Percentiles rank a stretch among this genome's conserved stretches.
These are phyloP conservation scores for Cynopterus sphinx DNA, from an alignment of 2,797 vertebrate species.

Conservation along the genomic window DNA sequence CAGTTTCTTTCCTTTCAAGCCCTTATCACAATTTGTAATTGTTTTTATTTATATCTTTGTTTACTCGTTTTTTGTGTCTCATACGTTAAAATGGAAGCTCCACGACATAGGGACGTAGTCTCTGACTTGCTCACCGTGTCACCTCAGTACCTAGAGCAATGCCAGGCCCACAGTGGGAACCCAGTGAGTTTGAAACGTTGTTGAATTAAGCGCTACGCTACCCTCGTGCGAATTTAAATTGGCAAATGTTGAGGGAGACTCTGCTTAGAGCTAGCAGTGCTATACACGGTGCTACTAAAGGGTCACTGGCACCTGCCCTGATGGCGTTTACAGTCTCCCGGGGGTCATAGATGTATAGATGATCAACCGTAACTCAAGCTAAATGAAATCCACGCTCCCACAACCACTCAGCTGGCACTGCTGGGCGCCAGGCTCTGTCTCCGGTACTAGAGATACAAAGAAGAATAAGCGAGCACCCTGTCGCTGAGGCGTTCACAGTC, in stretches of 20 bases:
- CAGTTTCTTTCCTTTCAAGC: slow-evolving; percentile 12
- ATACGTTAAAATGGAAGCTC: neutral
- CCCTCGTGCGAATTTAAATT: neutral
- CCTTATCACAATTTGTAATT: slow-evolving; percentile 9
- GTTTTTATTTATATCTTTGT: slow-evolving; percentile 59
- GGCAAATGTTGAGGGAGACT: neutral
- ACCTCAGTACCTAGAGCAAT: neutral
- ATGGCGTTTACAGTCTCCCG: neutral
- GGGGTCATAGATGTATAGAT: neutral
- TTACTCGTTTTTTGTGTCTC: slow-evolving; percentile 26
- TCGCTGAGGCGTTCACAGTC: neutral
- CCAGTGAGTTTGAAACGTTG: neutral
- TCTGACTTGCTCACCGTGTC: neutral
- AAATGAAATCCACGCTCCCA: neutral
- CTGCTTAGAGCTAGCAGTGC: neutral
- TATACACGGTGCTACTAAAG: neutral
- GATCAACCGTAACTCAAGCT: neutral
- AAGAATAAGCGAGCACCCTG: neutral
- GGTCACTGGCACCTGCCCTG: neutral
- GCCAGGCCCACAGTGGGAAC: neutral
- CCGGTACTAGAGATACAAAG: neutral
- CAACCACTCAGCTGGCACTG: neutral
- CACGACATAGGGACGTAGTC: rapidly evolving
- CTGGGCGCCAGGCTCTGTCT: neutral
- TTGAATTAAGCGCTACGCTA: neutral